phyloP scores from a whole-genome alignment of 2,888 invertebrate species.

The Ethmia dodecea region DNA sequence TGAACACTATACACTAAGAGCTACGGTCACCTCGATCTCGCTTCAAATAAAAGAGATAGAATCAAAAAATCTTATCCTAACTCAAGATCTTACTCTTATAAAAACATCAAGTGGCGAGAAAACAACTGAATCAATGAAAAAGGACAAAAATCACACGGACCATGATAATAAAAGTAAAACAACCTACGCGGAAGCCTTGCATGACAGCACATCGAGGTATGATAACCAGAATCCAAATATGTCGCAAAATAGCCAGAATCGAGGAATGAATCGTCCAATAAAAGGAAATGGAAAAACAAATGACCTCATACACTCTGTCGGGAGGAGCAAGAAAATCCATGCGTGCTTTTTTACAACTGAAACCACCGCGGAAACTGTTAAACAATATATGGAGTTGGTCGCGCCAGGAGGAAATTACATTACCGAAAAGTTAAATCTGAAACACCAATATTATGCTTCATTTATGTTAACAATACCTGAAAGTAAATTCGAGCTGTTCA shows the following conservation, averaged over 20 bases:
- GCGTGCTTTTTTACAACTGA: background rate
- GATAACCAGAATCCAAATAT: background rate
- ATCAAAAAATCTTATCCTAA: background rate
- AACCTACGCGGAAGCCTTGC: background rate
- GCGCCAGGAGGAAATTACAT: background rate
- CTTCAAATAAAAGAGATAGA: background rate
- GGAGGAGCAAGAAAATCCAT: background rate
- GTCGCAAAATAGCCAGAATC: background rate
- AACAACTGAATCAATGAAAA: background rate
- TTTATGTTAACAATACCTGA: slow-evolving; percentile 1
- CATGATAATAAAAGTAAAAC: background rate
- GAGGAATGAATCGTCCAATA: background rate
- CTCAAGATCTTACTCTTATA: background rate
- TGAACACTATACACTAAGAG: background rate
- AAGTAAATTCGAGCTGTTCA: slow-evolving; percentile 1
- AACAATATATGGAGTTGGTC: background rate
- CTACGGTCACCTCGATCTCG: background rate
- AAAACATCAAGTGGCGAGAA: background rate
- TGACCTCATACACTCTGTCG: background rate
- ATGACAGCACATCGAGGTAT: background rate
- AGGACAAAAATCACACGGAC: background rate
- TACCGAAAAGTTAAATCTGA: background rate
- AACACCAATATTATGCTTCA: slow-evolving; percentile 1
- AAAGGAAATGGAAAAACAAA: background rate
- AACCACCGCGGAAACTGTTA: background rate